These are phyloP conservation scores for Apodemus sylvaticus DNA, from an alignment of 2,113 vertebrate species.

Conservation along the genomic window DNA sequence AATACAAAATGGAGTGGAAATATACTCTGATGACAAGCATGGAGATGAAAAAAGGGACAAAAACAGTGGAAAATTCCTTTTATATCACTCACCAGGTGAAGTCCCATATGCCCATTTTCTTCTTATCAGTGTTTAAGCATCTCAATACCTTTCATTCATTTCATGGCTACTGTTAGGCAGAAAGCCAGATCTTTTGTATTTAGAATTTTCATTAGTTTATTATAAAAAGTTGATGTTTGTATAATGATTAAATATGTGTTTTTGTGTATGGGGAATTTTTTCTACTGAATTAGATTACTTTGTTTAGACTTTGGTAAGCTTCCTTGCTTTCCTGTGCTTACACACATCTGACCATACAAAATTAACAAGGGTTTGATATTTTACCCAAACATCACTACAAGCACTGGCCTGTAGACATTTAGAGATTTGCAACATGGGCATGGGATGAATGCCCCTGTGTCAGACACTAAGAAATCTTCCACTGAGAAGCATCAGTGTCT, in stretches of 20 bases:
- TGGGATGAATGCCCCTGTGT: background rate
- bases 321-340: background rate
- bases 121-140: background rate
- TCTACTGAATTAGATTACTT: background rate
- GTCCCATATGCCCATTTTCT: background rate
- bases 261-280: background rate
- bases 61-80: slow-evolving; percentile 7
- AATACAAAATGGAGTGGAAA: background rate
- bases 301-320: background rate
- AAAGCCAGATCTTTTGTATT: background rate
- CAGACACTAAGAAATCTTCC: slow-evolving; percentile 6
- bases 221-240: background rate
- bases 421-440: background rate
- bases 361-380: background rate
- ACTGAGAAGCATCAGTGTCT: background rate
- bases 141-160: background rate
- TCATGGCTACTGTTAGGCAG: background rate
- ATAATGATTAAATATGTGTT: background rate
- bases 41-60: background rate
- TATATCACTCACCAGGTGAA: background rate
- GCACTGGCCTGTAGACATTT: background rate
- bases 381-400: background rate
- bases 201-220: background rate
- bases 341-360: background rate
- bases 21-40: background rate